Evolutionary conservation across 2,888 invertebrate species (phyloP).

Genomic region (Drosophila borborema): DNA sequence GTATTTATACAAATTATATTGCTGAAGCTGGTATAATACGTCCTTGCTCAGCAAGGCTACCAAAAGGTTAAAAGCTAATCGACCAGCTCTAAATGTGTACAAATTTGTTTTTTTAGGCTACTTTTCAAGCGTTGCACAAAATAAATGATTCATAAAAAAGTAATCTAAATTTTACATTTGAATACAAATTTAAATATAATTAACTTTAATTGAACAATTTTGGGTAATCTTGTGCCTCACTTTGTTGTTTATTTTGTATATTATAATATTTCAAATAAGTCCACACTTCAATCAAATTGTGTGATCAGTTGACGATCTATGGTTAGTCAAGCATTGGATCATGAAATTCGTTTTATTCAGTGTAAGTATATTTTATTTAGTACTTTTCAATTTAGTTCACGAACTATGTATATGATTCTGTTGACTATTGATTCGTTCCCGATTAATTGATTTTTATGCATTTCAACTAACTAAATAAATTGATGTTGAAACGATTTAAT

Average conservation of each 20-base stretch:
- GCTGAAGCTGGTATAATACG: background rate
- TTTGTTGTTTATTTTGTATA: background rate
- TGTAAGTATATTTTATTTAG: background rate
- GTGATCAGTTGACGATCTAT: background rate
- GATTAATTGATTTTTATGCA: too few species aligned
- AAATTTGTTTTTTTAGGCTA: background rate
- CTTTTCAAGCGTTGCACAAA: background rate
- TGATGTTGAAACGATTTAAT: background rate
- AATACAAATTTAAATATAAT: background rate
- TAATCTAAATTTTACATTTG: background rate
- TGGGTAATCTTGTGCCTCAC: too few species aligned
- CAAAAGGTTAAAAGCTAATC: background rate
- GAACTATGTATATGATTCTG: background rate
- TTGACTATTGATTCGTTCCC: background rate
- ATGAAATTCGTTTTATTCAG: background rate
- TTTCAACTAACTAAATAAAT: background rate
- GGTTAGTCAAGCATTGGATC: background rate
- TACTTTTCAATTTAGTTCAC: background rate
- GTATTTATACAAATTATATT: background rate
- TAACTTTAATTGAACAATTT: background rate
- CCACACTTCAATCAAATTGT: background rate
- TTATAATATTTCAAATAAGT: background rate
- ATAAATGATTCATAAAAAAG: slow-evolving; percentile 8
- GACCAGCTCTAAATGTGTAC: background rate
- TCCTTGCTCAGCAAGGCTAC: background rate